Percentiles rank a stretch among this genome's conserved stretches.
Evolutionary conservation across 92 coral and sea anemone genomes (phyloP).

Genomic region (Isaurus tuberculatus): DNA sequence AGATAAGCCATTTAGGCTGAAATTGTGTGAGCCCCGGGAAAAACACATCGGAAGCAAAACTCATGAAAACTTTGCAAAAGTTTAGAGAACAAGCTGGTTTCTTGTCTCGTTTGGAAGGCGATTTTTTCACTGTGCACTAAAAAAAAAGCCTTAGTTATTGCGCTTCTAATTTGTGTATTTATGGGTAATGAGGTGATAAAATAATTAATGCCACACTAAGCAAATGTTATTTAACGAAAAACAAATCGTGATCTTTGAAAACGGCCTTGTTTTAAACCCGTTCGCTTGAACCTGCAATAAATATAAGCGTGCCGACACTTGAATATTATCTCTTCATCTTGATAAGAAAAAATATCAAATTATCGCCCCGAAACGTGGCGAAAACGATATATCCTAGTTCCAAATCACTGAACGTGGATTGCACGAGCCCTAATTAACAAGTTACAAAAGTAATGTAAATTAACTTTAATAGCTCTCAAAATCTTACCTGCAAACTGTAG

Average conservation of each 20-base stretch:
- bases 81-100: conserved; percentile 22
- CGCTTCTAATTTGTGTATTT: conserved; percentile 22
- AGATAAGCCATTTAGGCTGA: conserved; percentile 40
- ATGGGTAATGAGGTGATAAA: conserved; percentile 45
- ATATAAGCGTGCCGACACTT: conserved; percentile 42
- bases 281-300: conserved; percentile 19
- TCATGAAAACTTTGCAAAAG: conserved; percentile 5
- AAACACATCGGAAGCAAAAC: conserved; percentile 1
- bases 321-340: conserved; percentile 39
- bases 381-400: not conserved
- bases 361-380: conserved; percentile 22
- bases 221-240: conserved; percentile 65
- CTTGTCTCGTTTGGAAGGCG: not conserved
- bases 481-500: conserved; percentile 61
- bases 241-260: conserved; percentile 64
- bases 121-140: not conserved
- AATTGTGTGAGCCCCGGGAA: conserved; percentile 4
- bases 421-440: conserved; percentile 44
- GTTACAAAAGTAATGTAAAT: conserved; percentile 20
- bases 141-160: not conserved
- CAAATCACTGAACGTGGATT: conserved; percentile 3
- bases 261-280: conserved; percentile 45
- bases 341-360: conserved; percentile 34
- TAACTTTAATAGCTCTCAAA: conserved; percentile 8
- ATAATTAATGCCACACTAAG: conserved; percentile 60